Base-by-base conservation (phyloP, 1,140 invertebrate species). In the Caerostris darwini region DNA sequence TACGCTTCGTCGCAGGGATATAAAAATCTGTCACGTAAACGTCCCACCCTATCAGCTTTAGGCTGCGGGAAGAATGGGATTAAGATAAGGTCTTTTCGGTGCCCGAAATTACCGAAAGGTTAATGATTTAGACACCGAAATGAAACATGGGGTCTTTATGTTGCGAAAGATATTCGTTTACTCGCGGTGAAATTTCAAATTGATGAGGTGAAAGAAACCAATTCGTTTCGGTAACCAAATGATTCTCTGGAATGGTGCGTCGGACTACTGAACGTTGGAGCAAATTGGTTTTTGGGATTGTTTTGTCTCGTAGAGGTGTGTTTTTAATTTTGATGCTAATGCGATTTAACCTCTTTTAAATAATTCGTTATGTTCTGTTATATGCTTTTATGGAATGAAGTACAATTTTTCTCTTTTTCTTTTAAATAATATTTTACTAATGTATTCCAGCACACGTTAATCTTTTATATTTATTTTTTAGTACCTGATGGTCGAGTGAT, bases 171-270 rank as follows among this genome's bases (percentile, higher is more conserved):
- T 71, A 71, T 34, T 71, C n/a, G 69, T 71, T 71, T 71, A 19
- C 34, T 34, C 3, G n/a, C 34, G 19, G 69, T 50, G 19, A 34
- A 71, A 71, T 71, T 71, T 71, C 69, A 19, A 71, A 8, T 71
- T 71, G 69, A 71, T 71, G 69, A 8, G 34, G 19, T 71, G 8
- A 71, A 71, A 71, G 69, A 71, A 71, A 71, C 50, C 19, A 71
- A 71, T 50, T 19, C 69, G 34, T 71, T 71, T 71, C 10, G n/a
- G 7, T 71, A 50, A 50, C 69, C 69, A 71, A 71, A 71, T 71
- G 69, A 71, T 10, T 71, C 34, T 71, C 69, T 71, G 69, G 19
- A 71, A 71, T 71, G 69, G 19, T 50, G 19, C 7, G 69, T 71
- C 34, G n/a, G 8, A 19, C 69, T 71, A 50, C 10, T 8, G 34